Conservation (phyloP, 2,888 invertebrate species). For the Tillus elongatus region DNA sequence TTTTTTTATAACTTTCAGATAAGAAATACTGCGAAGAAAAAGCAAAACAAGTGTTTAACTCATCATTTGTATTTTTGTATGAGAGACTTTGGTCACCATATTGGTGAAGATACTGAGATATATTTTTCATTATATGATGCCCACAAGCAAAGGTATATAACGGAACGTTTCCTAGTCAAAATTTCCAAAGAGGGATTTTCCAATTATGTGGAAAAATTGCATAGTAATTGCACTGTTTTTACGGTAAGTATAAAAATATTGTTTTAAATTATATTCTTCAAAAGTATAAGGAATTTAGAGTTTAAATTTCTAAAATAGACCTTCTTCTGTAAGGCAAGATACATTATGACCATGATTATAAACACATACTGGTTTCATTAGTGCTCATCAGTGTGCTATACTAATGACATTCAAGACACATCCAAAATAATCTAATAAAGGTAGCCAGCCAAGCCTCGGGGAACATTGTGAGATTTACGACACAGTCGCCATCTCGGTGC, state of each 20-base stretch:
- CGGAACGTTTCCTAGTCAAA: slow-evolving; percentile 81
- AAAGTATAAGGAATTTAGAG: slow-evolving; percentile 12
- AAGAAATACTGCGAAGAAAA: slow-evolving; percentile 49
- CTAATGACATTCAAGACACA: too few relatives aligned
- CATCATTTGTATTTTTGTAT: slow-evolving; percentile 81
- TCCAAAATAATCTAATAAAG: too few relatives aligned
- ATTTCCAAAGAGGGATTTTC: slow-evolving; percentile 86
- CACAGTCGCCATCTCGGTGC: too few relatives aligned
- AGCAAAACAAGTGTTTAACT: slow-evolving; percentile 51
- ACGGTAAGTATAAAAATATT: slow-evolving; percentile 43
- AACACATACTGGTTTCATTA: too few relatives aligned
- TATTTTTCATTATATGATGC: slow-evolving; percentile 81
- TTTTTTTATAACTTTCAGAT: slow-evolving; percentile 33
- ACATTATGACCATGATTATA: background rate
- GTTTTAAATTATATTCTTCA: too few relatives aligned
- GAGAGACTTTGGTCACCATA: slow-evolving; percentile 79
- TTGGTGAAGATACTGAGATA: slow-evolving; percentile 83
- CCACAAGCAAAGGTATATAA: slow-evolving; percentile 65
- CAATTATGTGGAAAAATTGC: slow-evolving; percentile 77
- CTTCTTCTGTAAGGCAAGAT: background rate
- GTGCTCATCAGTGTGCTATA: too few relatives aligned
- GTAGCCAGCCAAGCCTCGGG: too few relatives aligned
- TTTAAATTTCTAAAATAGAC: background rate
- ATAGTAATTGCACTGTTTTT: slow-evolving; percentile 83
- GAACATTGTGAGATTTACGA: too few relatives aligned